These are phyloP conservation scores for Etheostoma nigrum DNA, from an alignment of 2,797 vertebrate species.

Conservation along the genomic window DNA sequence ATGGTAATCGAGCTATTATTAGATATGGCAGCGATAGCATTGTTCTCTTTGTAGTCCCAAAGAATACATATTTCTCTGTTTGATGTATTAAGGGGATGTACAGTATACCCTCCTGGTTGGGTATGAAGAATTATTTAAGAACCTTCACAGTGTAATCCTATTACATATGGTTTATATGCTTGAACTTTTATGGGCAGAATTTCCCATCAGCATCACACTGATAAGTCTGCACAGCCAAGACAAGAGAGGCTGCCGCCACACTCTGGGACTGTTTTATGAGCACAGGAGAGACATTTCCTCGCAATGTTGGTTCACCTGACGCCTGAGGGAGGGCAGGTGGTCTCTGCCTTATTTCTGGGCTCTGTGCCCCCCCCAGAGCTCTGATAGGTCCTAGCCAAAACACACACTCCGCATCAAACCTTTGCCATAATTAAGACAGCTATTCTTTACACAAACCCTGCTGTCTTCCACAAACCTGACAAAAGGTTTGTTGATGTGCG, in stretches of 20 bases:
- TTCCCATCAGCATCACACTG: conserved; percentile 54
- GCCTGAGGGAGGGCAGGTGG: conserved; percentile 71
- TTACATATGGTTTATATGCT: conserved; percentile 53
- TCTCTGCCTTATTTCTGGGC: conserved; percentile 62
- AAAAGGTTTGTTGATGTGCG: conserved; percentile 28
- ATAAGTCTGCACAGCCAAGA: conserved; percentile 39
- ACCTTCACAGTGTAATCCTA: conserved; percentile 55
- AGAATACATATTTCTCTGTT: conserved; percentile 72
- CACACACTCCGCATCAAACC: conserved; percentile 40
- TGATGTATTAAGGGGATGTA: conserved; percentile 68
- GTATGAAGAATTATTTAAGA: conserved; percentile 60
- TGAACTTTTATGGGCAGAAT: conserved; percentile 62
- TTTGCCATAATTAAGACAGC: conserved; percentile 60
- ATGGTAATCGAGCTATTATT: conserved; percentile 80
- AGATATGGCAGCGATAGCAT: conserved; percentile 73
- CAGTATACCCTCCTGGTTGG: conserved; percentile 44
- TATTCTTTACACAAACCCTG: conserved; percentile 13
- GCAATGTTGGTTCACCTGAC: conserved; percentile 63
- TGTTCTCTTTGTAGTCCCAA: conserved; percentile 78
- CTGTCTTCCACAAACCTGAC: conserved; percentile 33
- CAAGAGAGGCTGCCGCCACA: conserved; percentile 16
- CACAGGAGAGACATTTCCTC: conserved; percentile 37
- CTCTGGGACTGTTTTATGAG: conserved; percentile 41
- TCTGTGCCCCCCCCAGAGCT: conserved; percentile 16
- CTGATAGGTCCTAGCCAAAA: conserved; percentile 41